A percentile compares a stretch with the other conserved stretches of the same genome.
These are phyloP conservation scores for Pachypsylla venusta DNA, from an alignment of 1,140 invertebrate species.

Conservation along the genomic window DNA sequence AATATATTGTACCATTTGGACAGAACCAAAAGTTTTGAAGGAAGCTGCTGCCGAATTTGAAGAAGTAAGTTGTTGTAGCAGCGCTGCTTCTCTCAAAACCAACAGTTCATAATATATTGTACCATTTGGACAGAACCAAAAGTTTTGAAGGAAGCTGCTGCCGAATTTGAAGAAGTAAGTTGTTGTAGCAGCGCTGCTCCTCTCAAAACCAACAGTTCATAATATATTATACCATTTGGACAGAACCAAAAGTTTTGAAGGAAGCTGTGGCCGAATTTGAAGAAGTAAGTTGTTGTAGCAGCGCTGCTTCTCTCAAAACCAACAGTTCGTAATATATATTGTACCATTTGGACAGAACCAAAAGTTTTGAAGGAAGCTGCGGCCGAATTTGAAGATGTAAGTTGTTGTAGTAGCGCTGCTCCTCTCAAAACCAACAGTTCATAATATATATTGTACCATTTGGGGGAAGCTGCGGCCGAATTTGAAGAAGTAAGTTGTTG, in stretches of 20 bases:
- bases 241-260: constrained; percentile 71
- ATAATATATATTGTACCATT: too few species aligned
- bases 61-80: constrained; percentile 44
- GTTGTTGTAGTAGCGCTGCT: too few species aligned
- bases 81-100: too few species aligned
- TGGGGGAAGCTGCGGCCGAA: too few species aligned
- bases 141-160: constrained; percentile 62
- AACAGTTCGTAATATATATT: too few species aligned
- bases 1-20: too few species aligned
- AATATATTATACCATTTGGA: too few species aligned
- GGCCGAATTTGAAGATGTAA: constrained; percentile 67
- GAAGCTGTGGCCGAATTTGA: constrained; percentile 73
- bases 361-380: constrained; percentile 66
- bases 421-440: too few species aligned
- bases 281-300: constrained; percentile 44
- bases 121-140: constrained; percentile 86
- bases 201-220: too few species aligned
- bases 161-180: constrained; percentile 63
- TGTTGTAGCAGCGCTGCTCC: too few species aligned
- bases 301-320: too few species aligned
- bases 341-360: constrained; percentile 85
- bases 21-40: constrained; percentile 69
- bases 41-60: constrained; percentile 73
- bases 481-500: constrained; percentile 64
- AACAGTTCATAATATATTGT: too few species aligned